Percentiles rank a stretch among this genome's conserved stretches.
Evolutionary conservation across 2,888 invertebrate genomes (phyloP).

Genomic region (Epinotia brunnichana): DNA sequence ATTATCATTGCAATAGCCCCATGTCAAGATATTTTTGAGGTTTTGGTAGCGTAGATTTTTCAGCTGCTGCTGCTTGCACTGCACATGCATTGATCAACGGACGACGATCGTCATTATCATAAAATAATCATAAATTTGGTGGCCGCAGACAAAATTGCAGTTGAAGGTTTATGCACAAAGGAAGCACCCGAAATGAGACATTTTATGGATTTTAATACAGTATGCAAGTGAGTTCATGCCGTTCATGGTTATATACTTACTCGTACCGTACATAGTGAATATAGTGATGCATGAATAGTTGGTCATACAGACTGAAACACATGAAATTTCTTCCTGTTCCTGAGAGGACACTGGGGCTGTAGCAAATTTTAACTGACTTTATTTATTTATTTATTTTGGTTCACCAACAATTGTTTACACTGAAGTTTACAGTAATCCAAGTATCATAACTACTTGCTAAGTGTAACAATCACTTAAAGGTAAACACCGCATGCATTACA

Average conservation of each 20-base stretch:
- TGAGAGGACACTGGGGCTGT: no score
- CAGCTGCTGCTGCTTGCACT: neutral
- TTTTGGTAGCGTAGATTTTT: neutral
- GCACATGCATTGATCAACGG: neutral
- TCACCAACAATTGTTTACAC: no score
- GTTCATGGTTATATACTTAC: neutral
- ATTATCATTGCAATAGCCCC: no score
- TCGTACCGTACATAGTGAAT: no score
- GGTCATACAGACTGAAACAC: no score
- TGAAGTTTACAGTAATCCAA: no score
- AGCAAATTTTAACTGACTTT: no score
- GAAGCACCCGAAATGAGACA: neutral
- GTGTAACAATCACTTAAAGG: no score
- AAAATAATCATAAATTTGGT: neutral
- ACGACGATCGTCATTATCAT: neutral
- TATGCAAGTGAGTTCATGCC: neutral
- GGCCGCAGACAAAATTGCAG: constrained; percentile 1
- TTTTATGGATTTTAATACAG: neutral
- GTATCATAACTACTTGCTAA: no score
- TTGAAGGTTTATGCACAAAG: neutral
- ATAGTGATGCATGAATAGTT: no score
- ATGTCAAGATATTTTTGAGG: neutral
- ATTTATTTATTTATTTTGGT: no score
- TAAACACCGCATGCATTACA: no score
- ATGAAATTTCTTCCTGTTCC: neutral